Percentiles rank a stretch among this genome's conserved stretches.
Evolutionary conservation across 2,888 invertebrate species (phyloP).

Genomic region (Caenorhabditis macrosperma): DNA sequence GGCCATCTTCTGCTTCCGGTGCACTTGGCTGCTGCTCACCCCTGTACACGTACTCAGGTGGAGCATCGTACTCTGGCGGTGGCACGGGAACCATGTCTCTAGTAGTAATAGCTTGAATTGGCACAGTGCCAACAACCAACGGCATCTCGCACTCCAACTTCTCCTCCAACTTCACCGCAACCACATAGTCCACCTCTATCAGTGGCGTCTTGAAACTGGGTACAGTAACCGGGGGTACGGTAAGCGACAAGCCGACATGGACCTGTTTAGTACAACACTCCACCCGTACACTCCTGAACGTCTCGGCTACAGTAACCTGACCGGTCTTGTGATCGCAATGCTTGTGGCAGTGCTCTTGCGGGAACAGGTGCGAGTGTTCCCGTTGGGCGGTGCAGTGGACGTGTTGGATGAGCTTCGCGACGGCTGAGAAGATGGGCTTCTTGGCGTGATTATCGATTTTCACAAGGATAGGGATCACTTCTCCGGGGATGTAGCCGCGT

Average conservation of each 20-base stretch:
- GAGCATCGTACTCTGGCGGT: too few relatives aligned
- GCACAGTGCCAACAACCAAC: slow-evolving; percentile 12
- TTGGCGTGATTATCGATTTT: slow-evolving; percentile 28
- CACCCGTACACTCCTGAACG: slow-evolving; percentile 11
- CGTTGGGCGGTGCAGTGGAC: slow-evolving; percentile 28
- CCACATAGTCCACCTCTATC: slow-evolving; percentile 33
- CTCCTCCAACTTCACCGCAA: neutral
- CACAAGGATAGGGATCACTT: slow-evolving; percentile 8
- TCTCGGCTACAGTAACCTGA: neutral
- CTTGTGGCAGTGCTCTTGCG: slow-evolving; percentile 35
- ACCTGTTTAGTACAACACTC: slow-evolving; percentile 13
- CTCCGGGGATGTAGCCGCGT: slow-evolving; percentile 25
- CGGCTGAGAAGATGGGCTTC: slow-evolving; percentile 11
- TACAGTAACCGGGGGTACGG: slow-evolving; percentile 8
- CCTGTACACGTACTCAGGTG: too few relatives aligned
- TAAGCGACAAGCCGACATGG: neutral
- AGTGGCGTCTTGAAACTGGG: slow-evolving; percentile 5
- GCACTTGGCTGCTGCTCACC: too few relatives aligned
- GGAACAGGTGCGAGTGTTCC: slow-evolving; percentile 21
- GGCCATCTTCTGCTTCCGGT: too few relatives aligned
- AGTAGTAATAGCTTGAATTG: too few relatives aligned
- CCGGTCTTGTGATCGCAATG: slow-evolving; percentile 31
- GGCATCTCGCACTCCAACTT: slow-evolving; percentile 33
- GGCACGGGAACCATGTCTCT: too few relatives aligned
- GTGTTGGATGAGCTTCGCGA: slow-evolving; percentile 27